Evolutionary conservation across 1,140 invertebrate species (phyloP).

Genomic region (Agrypnia vestita): DNA sequence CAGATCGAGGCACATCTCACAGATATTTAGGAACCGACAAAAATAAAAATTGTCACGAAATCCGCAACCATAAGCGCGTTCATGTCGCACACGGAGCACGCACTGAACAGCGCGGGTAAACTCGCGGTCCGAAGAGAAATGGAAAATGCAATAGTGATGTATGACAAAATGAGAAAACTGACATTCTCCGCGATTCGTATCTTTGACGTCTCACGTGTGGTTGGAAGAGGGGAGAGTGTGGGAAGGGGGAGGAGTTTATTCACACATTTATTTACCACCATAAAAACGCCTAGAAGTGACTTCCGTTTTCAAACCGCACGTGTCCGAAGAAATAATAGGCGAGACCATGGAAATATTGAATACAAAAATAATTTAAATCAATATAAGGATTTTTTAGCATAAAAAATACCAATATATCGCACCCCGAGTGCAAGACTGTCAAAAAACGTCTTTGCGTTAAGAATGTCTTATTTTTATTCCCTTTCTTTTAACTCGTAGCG

Average conservation of each 20-base stretch:
- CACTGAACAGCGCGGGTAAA: background rate
- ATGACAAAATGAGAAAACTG: background rate
- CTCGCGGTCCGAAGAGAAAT: slow-evolving; percentile 5
- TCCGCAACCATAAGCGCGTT: background rate
- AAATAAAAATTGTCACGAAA: background rate
- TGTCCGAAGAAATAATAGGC: no score
- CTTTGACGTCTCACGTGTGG: no score
- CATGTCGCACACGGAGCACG: background rate
- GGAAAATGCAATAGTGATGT: background rate
- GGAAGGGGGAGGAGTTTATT: background rate
- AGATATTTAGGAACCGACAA: background rate
- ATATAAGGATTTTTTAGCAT: no score
- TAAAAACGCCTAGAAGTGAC: no score
- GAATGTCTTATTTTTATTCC: no score
- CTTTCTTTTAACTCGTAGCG: no score
- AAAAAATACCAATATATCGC: no score
- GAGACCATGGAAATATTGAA: no score
- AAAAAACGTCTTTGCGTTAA: no score
- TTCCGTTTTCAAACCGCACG: no score
- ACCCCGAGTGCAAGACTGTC: no score
- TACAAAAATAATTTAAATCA: no score
- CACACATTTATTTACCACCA: background rate
- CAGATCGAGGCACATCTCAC: slow-evolving; percentile 41
- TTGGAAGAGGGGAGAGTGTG: background rate
- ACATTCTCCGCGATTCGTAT: slow-evolving; percentile 7